Evolutionary conservation across 2,113 vertebrate species (phyloP), one percentile per base, ranked within the genome.

Genomic region (Phoenicopterus ruber): DNA sequence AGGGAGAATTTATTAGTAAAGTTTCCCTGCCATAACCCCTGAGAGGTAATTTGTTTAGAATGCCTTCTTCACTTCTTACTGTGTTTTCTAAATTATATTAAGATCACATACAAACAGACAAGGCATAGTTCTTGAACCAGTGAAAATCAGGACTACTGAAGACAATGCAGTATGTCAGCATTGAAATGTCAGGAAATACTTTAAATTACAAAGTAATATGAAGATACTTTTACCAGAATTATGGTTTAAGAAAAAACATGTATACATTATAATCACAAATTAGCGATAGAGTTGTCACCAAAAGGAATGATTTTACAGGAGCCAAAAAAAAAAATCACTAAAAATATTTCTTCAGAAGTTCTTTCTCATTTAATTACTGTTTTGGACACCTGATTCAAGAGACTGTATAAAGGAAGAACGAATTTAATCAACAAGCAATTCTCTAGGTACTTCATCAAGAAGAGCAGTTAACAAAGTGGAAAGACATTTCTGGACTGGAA

Each of bases 351-450:
- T 93, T 85, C 40, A 77, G 26, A 89, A 89, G 25, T 87, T 95
- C 34, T 95, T 91, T 94, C 54, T 78, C 42, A 94, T 90, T 89
- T 95, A 94, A 96, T 96, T 96, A 91, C 44, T 89, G 24, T 69
- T 94, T 96, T 87, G 71, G 67, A 90, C 62, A 93, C 71, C 61
- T 91, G 78, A 90, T 93, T 85, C 73, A 55, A 94, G 73, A 94
- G 55, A 50, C 36, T 69, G 49, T 72, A 80, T 61, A 90, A 82
- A 94, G 71, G 46, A 95, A 71, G 71, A 78, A 88, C 49, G 46
- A 95, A 94, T 96, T 96, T 92, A 97, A 96, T 92, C 93, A 94
- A 82, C 88, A 95, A 91, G 63, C 65, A 92, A 80, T 96, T 96
- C 84, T 92, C 81, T 69, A 93, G 81, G 78, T 95, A 42, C 82